Evolutionary conservation across 2,113 vertebrate genomes (phyloP).

Genomic region (Urocynchramus pylzowi): DNA sequence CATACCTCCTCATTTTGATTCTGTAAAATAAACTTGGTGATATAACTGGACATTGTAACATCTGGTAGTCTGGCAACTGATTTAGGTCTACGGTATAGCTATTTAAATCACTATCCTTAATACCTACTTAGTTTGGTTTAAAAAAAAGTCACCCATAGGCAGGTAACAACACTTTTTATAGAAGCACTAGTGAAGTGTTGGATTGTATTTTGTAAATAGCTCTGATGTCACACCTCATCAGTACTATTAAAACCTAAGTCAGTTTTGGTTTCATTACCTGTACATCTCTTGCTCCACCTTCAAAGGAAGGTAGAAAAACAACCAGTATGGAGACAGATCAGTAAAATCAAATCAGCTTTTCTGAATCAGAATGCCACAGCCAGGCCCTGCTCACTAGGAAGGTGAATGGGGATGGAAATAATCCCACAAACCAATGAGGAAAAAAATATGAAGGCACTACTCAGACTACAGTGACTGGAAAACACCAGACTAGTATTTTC

Average conservation of each 20-base stretch:
- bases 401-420: not conserved
- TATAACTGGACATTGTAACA: not conserved
- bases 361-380: not conserved
- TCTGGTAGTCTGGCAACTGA: not conserved
- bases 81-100: not conserved
- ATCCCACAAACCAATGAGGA: not conserved
- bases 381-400: not conserved
- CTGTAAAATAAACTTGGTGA: not conserved
- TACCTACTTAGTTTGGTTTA: not conserved
- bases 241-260: not conserved
- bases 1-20: not conserved
- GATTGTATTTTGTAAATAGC: not conserved
- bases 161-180: not conserved
- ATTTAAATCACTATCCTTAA: not conserved
- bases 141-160: not conserved
- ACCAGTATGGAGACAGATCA: constrained; percentile 28
- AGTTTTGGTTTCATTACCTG: not conserved
- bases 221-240: not conserved
- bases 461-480: not conserved
- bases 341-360: constrained; percentile 35
- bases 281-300: not conserved
- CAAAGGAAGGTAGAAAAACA: not conserved
- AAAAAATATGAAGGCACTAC: not conserved
- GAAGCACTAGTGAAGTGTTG: not conserved
- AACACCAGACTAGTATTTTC: not conserved